A percentile compares a stretch with the other conserved stretches of the same genome.
Evolutionary conservation across 2,797 vertebrate species (phyloP).

Genomic region (Sebastes hubbsi): DNA sequence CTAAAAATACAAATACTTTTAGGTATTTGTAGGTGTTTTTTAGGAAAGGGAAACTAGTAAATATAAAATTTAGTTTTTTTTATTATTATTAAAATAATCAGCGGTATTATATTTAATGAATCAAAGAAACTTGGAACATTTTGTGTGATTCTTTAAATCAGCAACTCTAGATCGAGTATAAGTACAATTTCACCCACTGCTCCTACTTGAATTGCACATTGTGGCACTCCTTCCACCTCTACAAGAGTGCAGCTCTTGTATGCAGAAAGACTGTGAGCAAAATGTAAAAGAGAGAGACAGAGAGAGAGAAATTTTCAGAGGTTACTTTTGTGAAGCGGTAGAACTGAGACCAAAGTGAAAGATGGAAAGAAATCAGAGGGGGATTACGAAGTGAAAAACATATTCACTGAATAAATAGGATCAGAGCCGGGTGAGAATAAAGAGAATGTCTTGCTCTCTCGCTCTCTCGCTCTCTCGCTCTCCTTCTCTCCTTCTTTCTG

Average conservation of each 20-base stretch:
- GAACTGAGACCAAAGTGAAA: slow-evolving; percentile 65
- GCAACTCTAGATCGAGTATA: neutral
- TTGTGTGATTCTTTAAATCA: neutral
- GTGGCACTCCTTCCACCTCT: neutral
- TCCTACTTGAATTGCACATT: neutral
- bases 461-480: neutral
- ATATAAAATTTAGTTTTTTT: neutral
- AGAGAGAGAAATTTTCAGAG: slow-evolving; percentile 8
- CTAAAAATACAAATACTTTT: neutral
- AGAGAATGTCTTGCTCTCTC: slow-evolving; percentile 37
- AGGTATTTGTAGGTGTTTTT: neutral
- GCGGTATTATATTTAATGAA: neutral
- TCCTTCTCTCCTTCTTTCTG: neutral
- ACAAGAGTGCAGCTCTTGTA: neutral
- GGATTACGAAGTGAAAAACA: slow-evolving; percentile 65
- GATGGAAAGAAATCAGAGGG: slow-evolving; percentile 65
- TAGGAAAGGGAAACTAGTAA: neutral
- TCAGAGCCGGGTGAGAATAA: slow-evolving; percentile 64
- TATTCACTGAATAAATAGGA: slow-evolving; percentile 70
- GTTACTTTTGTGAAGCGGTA: slow-evolving; percentile 53
- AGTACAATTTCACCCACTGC: neutral
- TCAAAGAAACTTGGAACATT: neutral
- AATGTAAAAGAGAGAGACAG: slow-evolving; percentile 2
- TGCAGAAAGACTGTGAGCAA: slow-evolving; percentile 15
- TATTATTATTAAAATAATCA: neutral